Evolutionary conservation across 2,113 vertebrate genomes (phyloP), one percentile per base, ranked within the genome.

Genomic region (Xenopus tropicalis): DNA sequence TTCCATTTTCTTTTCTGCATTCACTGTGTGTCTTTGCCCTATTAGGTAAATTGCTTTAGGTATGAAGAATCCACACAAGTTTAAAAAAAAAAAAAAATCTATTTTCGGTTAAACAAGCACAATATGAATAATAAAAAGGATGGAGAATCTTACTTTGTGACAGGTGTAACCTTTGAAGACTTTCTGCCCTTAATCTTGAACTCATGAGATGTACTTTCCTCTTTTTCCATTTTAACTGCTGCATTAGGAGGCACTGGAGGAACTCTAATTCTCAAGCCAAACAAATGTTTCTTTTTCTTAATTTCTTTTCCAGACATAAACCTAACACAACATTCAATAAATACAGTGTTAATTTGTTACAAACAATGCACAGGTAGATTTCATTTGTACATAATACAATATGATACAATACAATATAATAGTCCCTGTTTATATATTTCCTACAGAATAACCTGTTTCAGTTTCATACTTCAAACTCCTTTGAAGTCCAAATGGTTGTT

Each of bases 271-370:
- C 96, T 93, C 74, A 99, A 88, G 37, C 96, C 95, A 89, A 97
- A 99, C 86, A 98, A 92, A 87, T 98, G 96, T 79, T 99, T 99
- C 88, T 98, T 99, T 81, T 99, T 99, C 90, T 99, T 99, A 63
- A 99, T 97, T 88, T 99, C 97, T 79, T 99, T 99, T 72, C 96
- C 96, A 75, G 96, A 98, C 95, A 98, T 98, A 88, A 99, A 99
- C 92, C 97, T 99, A 78, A 17, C 12, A 59, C 13, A 42, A 12
- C 19, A 43, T 8, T 24, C 8, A 56, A 43, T 37, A 6, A 6
- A 37, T 37, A 37, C 29, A 52, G 29, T 21, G 57, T 61, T 4
- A 14, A 3, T 43, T 20, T 37, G 20, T 54, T 4, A 21, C 16
- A 23, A 20, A 20, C 12, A 21, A 23, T 24, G 57, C 20, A 44